These are phyloP conservation scores for Plecturocebus donacophilus DNA, from an alignment of 2,113 vertebrate genomes.

Conservation along the genomic window DNA sequence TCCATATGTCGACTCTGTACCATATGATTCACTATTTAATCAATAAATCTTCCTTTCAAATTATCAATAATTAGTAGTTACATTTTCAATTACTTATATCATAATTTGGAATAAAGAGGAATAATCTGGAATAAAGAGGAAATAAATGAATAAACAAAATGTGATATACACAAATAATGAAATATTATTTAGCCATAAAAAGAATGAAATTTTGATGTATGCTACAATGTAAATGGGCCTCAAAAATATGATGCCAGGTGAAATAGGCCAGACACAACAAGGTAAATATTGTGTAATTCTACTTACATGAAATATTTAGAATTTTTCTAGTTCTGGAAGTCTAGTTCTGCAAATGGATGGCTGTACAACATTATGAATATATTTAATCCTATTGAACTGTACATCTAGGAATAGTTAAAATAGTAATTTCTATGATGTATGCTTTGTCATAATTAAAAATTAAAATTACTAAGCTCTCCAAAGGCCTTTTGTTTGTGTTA, in stretches of 20 bases:
- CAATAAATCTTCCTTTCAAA: slow-evolving; percentile 35
- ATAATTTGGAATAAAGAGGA: neutral
- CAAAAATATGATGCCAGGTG: neutral
- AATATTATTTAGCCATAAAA: slow-evolving; percentile 16
- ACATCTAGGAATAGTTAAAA: neutral
- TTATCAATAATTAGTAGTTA: slow-evolving; percentile 19
- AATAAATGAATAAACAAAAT: slow-evolving; percentile 13
- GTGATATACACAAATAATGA: neutral
- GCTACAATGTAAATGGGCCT: neutral
- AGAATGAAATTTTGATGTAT: neutral
- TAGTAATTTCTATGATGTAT: neutral
- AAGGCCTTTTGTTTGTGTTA: neutral
- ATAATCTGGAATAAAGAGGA: neutral
- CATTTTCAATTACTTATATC: neutral
- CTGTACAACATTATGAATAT: neutral
- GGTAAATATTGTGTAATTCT: neutral
- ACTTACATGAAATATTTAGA: neutral
- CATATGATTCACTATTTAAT: slow-evolving; percentile 32
- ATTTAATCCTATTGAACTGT: neutral
- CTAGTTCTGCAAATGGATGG: neutral
- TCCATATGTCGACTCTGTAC: neutral
- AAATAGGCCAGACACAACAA: neutral
- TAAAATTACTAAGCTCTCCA: neutral
- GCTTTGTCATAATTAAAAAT: neutral
- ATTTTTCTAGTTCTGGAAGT: neutral